Conservation (phyloP, 2,797 vertebrate species). For the Acridotheres tristis region DNA sequence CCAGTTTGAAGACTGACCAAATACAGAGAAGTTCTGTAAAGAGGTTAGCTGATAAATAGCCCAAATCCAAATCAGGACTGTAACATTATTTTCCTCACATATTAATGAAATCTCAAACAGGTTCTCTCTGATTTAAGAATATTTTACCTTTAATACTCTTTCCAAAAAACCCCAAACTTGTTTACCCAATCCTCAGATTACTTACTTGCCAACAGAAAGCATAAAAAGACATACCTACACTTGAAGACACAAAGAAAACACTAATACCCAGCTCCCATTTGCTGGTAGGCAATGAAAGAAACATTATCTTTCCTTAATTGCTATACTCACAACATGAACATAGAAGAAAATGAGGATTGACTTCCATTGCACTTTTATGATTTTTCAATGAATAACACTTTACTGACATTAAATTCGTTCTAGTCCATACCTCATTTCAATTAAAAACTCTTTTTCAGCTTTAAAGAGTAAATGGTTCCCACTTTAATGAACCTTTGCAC, state of each 20-base stretch:
- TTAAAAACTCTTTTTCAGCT: not conserved
- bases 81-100: not conserved
- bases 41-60: not conserved
- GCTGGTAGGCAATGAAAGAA: not conserved
- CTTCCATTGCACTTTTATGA: not conserved
- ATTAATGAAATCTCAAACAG: not conserved
- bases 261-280: not conserved
- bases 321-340: not conserved
- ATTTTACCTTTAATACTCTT: not conserved
- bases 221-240: not conserved
- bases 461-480: not conserved
- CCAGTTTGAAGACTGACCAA: not conserved
- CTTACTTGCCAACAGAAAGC: not conserved
- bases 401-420: not conserved
- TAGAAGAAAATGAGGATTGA: not conserved
- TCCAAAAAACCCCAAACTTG: not conserved
- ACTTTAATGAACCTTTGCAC: not conserved
- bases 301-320: not conserved
- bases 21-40: not conserved
- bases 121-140: not conserved
- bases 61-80: not conserved
- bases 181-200: not conserved
- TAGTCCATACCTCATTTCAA: not conserved
- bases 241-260: not conserved
- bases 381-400: not conserved